phyloP scores from a whole-genome alignment of 2,113 vertebrate species.

The Cephalopholis sonnerati region DNA sequence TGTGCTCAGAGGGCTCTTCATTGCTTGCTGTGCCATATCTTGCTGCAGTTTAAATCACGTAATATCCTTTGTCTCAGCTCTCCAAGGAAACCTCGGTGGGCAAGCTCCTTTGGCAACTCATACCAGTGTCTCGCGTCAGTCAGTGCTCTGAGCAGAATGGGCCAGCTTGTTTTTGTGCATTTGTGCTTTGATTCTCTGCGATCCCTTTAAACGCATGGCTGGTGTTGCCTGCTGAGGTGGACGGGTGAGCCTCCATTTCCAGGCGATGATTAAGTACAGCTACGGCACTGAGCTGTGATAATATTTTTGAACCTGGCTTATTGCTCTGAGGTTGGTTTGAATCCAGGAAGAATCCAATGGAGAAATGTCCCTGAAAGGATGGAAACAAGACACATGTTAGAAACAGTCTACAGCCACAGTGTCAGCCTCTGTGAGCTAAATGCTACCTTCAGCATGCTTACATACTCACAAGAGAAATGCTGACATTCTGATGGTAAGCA shows the following conservation, averaged over 20 bases:
- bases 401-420: neutral
- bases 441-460: neutral
- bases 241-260: constrained; percentile 16
- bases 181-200: constrained; percentile 61
- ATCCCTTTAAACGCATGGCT: constrained; percentile 14
- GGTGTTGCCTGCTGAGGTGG: constrained; percentile 19
- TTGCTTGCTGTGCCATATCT: constrained; percentile 56
- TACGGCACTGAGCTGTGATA: constrained; percentile 16
- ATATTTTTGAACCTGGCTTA: constrained; percentile 9
- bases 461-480: neutral
- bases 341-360: constrained; percentile 25
- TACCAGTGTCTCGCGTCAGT: constrained; percentile 21
- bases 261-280: constrained; percentile 26
- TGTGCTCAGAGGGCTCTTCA: constrained; percentile 61
- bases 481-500: neutral
- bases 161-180: constrained; percentile 37
- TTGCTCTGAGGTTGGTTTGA: constrained; percentile 34
- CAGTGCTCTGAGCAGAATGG: constrained; percentile 36
- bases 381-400: neutral
- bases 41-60: constrained; percentile 40
- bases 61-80: constrained; percentile 49
- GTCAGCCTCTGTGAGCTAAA: neutral
- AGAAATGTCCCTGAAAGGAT: constrained; percentile 46
- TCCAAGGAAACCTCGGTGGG: constrained; percentile 26
- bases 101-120: constrained; percentile 45